Evolutionary conservation across 2,888 invertebrate genomes (phyloP), one percentile per base, ranked within the genome.

Genomic region (Lasioglossum morio): DNA sequence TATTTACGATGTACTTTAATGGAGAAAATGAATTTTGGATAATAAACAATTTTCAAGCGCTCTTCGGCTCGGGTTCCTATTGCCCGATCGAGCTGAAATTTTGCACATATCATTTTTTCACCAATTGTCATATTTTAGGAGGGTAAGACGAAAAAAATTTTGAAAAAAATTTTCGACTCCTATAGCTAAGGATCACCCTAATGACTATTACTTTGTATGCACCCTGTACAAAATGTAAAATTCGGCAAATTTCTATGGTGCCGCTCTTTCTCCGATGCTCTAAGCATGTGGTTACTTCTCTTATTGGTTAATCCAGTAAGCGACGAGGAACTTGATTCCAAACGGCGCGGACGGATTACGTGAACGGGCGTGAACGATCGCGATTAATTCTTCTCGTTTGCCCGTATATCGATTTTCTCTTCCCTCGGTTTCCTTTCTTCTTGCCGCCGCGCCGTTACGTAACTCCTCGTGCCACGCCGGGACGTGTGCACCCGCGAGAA

Each of bases 361-460:
- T 8, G 66, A 34, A 37, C 34, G 34, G 19, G 66, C 66, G 66
- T 66, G 34, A 66, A 66, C 34, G 66, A 66, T 34, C 19, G 34
- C 66, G 66, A 66, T 66, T 66, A 66, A 66, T 66, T 66, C 66
- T 34, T 66, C 66, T 10, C 66, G 34, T 66, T 66, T 10, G 66
- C 34, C 23, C 10, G 34, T 34, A 14, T 63, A 66, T 66, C 34
- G 66, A 66, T 66, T 66, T 23, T 34, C 66, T 5, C 19, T 34
- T 30, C 63, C 30, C 16, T 30, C 16, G 7, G 30, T 30, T 30
- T 30, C 63, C 30, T 30, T 63, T 63, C 27, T 63, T 27, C 63
- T 63, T 5, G 27, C 12, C 27, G 1, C 14, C n/a, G 34, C n/a
- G 40, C 10, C 48, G 74, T 84, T 84, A 77, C 83, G 84, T 57